Evolutionary conservation across 2,113 vertebrate genomes (phyloP), one percentile per base, ranked within the genome.

Genomic region (Corythoichthys haematopterus): DNA sequence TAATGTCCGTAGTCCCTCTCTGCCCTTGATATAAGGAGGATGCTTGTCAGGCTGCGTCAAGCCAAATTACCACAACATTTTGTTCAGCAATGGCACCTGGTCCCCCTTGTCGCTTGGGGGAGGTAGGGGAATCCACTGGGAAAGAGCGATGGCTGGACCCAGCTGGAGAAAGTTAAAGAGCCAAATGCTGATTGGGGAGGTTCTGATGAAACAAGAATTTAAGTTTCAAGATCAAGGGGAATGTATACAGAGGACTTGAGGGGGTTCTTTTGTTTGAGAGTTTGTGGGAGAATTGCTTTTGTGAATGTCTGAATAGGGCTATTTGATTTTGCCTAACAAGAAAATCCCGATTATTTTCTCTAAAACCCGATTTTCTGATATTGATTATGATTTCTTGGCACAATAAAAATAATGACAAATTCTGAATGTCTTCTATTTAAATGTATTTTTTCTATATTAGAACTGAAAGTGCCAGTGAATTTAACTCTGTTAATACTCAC

Each of bases 11-110:
- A 76, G 76, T 53, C 80, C 81, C 77, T 65, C 70, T 70, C 61
- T 55, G 56, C 67, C 72, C 66, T 59, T 75, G 48, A 76, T 83
- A 15, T 73, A 84, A 84, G 78, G 81, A 80, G 75, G 65, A 13
- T 35, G 87, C 89, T 91, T 93, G 89, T 88, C 84, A 71, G 75
- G 80, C 85, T 78, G 86, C 62, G 75, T 74, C 60, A 72, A 64
- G 70, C 85, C 90, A 93, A 94, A 94, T 96, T 95, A 96, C 91
- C 88, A 79, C 75, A 68, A 75, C 74, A 80, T 89, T 91, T 85
- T 74, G 84, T 76, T 83, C 72, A 68, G 84, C 81, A 87, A 82
- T 78, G 88, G 91, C 95, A 96, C 94, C 95, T 96, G 95, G 93
- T 65, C 92, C 89, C 89, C 86, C 85, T 84, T 80, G 79, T 81